These are phyloP conservation scores for Argynnis bischoffii DNA, from an alignment of 2,888 invertebrate genomes.

Conservation along the genomic window DNA sequence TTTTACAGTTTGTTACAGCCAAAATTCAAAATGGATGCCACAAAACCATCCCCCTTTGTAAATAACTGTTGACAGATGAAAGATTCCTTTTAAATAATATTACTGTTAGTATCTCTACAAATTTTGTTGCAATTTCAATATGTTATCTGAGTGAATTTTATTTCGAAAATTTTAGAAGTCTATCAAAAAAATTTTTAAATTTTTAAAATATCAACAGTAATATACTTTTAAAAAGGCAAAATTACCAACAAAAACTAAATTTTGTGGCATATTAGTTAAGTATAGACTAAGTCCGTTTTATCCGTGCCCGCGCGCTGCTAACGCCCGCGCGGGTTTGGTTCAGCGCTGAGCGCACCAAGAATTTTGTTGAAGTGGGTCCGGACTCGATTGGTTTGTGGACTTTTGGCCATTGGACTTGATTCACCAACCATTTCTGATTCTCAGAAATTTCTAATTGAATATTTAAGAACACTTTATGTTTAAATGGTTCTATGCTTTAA, in stretches of 20 bases:
- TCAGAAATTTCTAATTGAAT: too few relatives aligned
- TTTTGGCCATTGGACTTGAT: slow-evolving; percentile 22
- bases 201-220: slow-evolving; percentile 8
- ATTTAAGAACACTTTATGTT: not conserved
- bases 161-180: not conserved
- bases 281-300: slow-evolving; percentile 62
- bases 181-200: too few relatives aligned
- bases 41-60: slow-evolving; percentile 34
- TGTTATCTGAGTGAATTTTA: not conserved
- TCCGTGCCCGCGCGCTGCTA: slow-evolving; percentile 74
- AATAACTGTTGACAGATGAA: slow-evolving; percentile 23
- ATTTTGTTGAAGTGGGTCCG: slow-evolving; percentile 52
- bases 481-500: not conserved
- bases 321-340: slow-evolving; percentile 68
- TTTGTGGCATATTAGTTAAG: slow-evolving; percentile 39
- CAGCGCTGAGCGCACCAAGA: slow-evolving; percentile 75
- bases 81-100: slow-evolving; percentile 1
- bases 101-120: slow-evolving; percentile 9
- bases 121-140: not conserved
- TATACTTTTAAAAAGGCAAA: not conserved
- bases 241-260: slow-evolving; percentile 24
- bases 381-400: slow-evolving; percentile 40
- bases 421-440: not conserved
- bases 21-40: slow-evolving; percentile 40
- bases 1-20: slow-evolving; percentile 34